These are phyloP conservation scores for Heteromormyrus szaboi DNA, from an alignment of 2,797 vertebrate genomes.

Conservation along the genomic window DNA sequence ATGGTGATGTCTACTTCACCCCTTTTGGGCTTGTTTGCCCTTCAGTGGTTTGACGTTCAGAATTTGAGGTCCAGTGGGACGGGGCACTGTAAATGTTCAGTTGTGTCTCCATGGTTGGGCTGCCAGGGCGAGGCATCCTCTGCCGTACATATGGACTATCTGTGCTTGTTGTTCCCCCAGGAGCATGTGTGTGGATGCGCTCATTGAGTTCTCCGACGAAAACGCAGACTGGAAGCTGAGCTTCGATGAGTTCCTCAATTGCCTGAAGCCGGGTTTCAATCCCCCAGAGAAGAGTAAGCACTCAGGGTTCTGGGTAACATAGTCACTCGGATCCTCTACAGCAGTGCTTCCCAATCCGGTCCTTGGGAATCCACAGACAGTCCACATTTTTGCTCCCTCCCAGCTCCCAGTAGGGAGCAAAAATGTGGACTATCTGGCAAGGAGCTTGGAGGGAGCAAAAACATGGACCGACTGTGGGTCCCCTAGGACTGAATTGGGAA, in stretches of 20 bases:
- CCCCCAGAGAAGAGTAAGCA: conserved; percentile 93
- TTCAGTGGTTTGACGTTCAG: neutral
- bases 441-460: neutral
- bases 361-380: neutral
- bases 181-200: conserved; percentile 92
- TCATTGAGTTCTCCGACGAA: conserved; percentile 95
- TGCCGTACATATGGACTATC: no score
- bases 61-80: neutral
- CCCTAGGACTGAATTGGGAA: neutral
- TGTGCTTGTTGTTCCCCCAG: conserved; percentile 50
- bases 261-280: conserved; percentile 88
- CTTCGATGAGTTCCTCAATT: conserved; percentile 95
- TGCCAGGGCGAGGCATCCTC: neutral
- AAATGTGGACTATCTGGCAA: neutral
- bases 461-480: neutral
- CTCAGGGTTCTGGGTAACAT: neutral
- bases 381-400: neutral
- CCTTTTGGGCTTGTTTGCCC: neutral
- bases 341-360: neutral
- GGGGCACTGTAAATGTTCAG: neutral
- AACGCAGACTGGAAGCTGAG: conserved; percentile 99
- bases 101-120: neutral
- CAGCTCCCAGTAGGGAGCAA: neutral
- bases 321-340: neutral
- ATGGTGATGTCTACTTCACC: neutral